Evolutionary conservation across 2,888 invertebrate species (phyloP).

Genomic region (Axea sp.): DNA sequence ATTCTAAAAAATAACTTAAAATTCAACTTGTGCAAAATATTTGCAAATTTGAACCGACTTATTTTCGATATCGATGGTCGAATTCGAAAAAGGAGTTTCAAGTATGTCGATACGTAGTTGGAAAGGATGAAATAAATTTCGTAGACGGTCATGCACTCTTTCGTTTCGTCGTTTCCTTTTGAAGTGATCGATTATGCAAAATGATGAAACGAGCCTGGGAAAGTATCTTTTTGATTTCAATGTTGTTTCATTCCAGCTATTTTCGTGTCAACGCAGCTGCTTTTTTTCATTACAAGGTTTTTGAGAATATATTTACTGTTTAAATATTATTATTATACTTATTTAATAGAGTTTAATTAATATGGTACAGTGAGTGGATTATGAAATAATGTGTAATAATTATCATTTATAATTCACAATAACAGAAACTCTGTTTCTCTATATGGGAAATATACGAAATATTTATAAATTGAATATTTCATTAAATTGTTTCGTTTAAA

Average conservation of each 20-base stretch:
- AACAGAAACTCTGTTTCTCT: too few relatives aligned
- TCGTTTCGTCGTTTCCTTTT: conserved; percentile 2
- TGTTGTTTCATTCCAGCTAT: neutral
- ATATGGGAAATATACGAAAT: too few relatives aligned
- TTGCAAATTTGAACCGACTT: conserved; percentile 9
- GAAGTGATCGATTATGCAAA: conserved; percentile 33
- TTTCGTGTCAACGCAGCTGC: too few relatives aligned
- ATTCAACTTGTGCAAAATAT: conserved; percentile 2
- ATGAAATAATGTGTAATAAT: too few relatives aligned
- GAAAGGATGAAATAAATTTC: conserved; percentile 35
- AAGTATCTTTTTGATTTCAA: conserved; percentile 7
- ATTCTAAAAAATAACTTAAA: too few relatives aligned
- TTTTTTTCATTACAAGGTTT: too few relatives aligned
- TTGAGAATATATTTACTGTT: too few relatives aligned
- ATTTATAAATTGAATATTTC: too few relatives aligned
- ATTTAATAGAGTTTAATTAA: too few relatives aligned
- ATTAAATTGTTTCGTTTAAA: neutral
- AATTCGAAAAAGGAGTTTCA: conserved; percentile 24
- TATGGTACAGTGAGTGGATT: too few relatives aligned
- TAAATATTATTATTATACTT: too few relatives aligned
- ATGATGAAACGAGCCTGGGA: conserved; percentile 2
- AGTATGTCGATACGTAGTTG: conserved; percentile 14
- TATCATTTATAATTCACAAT: too few relatives aligned
- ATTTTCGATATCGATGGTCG: conserved; percentile 21
- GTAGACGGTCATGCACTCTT: conserved; percentile 11